Base-by-base conservation (phyloP, 2,888 invertebrate species). In the Malachius bipustulatus region DNA sequence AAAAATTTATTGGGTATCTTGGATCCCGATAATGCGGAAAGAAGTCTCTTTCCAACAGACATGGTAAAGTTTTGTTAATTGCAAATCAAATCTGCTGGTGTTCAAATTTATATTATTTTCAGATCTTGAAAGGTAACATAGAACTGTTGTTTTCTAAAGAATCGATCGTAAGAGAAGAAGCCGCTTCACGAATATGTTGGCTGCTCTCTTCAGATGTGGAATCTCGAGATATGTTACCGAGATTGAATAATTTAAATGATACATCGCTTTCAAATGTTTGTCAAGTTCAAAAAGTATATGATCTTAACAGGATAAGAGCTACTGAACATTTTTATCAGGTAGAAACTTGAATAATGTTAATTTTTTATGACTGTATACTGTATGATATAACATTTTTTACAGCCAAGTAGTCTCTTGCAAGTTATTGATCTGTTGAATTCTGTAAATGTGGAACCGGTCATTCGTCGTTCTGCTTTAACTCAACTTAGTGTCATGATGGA, bases 401-500 rank as follows among this genome's bases (percentile, higher is more conserved):
- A 70, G 67, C 62, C 62, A 10, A 67, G 64, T 41, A 66, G 66
- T 48, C 54, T 72, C 24, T 47, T 62, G 19, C 60, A 65, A 54
- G 62, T 66, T 2, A 26, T 66, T 16, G 64, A 66, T 30, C 44
- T 67, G 2, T 46, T 66, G 16, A 50, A 49, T 29, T 52, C 59
- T 1, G 34, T 43, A 13, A 50, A 53, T 34, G 47, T 77, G 9
- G 78, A 80, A 47, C 75, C 78, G 1, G 72, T 73, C n/a, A 62
- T 81, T 34, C 66, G 75, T 4, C 69, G 77, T 46, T 77, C 77
- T 31, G 76, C 77, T 16, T 57, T 80, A 36, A 73, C 76, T 38
- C 80, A 81, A 59, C 59, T 78, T 12, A 70, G 75, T 14, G 75
- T 77, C 1, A 71, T 80, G 69, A 55, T 77, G 52, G 68, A 77